phyloP scores from a whole-genome alignment of 2,888 invertebrate species.

The Amorpha juglandis region DNA sequence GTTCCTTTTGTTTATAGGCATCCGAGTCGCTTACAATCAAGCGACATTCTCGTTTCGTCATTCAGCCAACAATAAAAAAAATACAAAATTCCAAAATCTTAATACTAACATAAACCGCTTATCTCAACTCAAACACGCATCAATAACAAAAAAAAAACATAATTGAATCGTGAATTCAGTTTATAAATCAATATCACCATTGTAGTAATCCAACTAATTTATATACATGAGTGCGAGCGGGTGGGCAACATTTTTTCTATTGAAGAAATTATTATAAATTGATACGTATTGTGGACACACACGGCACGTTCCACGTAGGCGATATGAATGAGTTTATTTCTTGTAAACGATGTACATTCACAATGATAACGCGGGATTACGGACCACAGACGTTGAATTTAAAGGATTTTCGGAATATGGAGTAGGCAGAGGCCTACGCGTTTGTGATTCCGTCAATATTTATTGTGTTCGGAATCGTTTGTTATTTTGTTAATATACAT shows the following conservation, averaged over 20 bases:
- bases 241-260: slow-evolving; percentile 40
- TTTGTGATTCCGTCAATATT: slow-evolving; percentile 20
- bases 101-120: neutral
- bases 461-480: neutral
- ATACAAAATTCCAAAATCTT: too few relatives aligned
- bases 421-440: slow-evolving; percentile 23
- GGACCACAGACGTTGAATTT: slow-evolving; percentile 54
- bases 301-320: slow-evolving; percentile 43
- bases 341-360: slow-evolving; percentile 39
- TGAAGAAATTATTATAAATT: slow-evolving; percentile 70
- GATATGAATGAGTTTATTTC: slow-evolving; percentile 50
- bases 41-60: too few relatives aligned
- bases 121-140: neutral
- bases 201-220: slow-evolving; percentile 28
- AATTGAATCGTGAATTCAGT: neutral
- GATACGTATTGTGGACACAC: slow-evolving; percentile 39
- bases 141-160: neutral
- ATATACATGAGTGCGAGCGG: slow-evolving; percentile 31
- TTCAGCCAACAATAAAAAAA: too few relatives aligned
- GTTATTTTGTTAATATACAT: neutral
- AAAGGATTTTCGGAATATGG: slow-evolving; percentile 30
- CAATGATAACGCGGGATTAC: slow-evolving; percentile 48
- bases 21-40: neutral
- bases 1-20: too few relatives aligned
- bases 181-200: slow-evolving; percentile 9